Base-by-base conservation (phyloP, 2,113 vertebrate species). In the Thalassoma bifasciatum region DNA sequence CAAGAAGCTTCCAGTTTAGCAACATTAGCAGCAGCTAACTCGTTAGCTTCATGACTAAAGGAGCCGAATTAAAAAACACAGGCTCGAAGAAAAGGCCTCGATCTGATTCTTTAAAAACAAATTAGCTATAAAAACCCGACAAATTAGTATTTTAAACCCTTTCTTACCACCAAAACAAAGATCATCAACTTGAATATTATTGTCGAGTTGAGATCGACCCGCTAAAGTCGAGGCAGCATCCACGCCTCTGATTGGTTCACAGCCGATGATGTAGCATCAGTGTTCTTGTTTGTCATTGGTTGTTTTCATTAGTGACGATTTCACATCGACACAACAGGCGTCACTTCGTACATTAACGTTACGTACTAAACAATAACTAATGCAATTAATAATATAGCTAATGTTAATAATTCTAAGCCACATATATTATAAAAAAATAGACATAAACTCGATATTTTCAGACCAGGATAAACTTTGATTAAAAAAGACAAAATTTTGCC, bases 201-300 rank as follows among this genome's bases (percentile, higher is more conserved):
- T n/a, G n/a, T 56, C 19, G 50, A 49, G 0, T 36, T 17, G 8
- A 66, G 30, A 57, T 46, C 52, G 56, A 72, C 73, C 79, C 89
- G 82, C 86, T 81, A 60, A 77, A 76, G 62, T 72, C 49, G 0
- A 1, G 1, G 1, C 23, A 85, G 63, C 66, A 72, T 30, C 66
- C 5, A 26, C 0, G 58, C 16, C 9, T 75, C 54, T 79, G 83
- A 85, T 92, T 93, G 85, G 93, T 30, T 51, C 16, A 19, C 2
- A 10, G 19, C 10, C 1, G 1, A 1, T 6, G 12, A 1, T 46
- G 4, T 8, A 2, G 0, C 4, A 14, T 19, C 22, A 92, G 89
- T 90, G 89, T 84, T 9, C 37, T 22, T 2, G 3, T 21, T 22
- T 1, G 0, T 62, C 6, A 93, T 93, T 93, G 91, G 91, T 1